Evolutionary conservation across 2,113 vertebrate genomes (phyloP).

Genomic region (Erythrocercus mccallii): DNA sequence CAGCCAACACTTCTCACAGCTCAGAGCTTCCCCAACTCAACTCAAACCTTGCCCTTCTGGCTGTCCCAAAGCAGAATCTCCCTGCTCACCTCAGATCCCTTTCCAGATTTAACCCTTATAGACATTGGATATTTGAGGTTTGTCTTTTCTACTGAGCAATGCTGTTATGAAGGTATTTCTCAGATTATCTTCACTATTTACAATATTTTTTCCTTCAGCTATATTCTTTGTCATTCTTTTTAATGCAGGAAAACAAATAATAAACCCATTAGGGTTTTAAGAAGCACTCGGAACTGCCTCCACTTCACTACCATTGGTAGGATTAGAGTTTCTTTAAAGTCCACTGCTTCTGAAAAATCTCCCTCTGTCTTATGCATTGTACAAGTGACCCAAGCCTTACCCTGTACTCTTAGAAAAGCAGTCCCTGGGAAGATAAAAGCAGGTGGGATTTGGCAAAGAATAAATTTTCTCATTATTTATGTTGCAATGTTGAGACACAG

Average conservation of each 20-base stretch:
- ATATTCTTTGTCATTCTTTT: neutral
- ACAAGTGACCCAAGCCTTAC: neutral
- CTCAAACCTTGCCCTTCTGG: neutral
- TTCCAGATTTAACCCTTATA: neutral
- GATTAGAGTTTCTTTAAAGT: neutral
- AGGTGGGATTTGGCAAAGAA: neutral
- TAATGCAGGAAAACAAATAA: neutral
- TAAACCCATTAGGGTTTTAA: neutral
- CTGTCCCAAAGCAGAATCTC: neutral
- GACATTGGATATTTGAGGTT: neutral
- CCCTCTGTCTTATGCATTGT: neutral
- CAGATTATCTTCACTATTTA: neutral
- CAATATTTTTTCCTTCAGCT: neutral
- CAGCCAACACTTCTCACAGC: accelerated
- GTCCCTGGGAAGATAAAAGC: neutral
- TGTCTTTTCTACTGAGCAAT: neutral
- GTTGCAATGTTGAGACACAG: neutral
- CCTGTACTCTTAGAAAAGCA: neutral
- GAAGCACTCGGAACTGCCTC: neutral
- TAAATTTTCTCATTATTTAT: neutral
- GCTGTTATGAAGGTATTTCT: neutral
- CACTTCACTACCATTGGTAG: neutral
- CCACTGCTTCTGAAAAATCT: neutral
- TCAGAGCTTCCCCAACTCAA: neutral
- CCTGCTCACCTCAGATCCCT: neutral